These are phyloP conservation scores for Suncus etruscus DNA, from an alignment of 2,113 vertebrate species.

Conservation along the genomic window DNA sequence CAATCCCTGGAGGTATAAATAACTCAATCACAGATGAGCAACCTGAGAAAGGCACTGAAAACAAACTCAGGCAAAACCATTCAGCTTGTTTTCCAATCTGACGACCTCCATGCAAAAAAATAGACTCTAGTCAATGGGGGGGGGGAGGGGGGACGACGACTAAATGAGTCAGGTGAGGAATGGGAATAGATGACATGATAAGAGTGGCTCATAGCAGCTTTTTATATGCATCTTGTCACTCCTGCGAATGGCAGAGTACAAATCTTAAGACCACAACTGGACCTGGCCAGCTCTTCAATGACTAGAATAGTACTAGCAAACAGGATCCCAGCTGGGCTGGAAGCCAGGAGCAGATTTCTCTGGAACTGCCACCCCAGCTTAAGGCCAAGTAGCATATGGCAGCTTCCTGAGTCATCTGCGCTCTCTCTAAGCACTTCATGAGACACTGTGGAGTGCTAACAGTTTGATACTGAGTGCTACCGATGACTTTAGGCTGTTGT, in stretches of 20 bases:
- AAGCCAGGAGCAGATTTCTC: neutral
- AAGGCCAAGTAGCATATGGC: constrained; percentile 3
- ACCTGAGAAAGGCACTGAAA: neutral
- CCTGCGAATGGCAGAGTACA: neutral
- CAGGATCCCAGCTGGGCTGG: neutral
- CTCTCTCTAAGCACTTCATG: neutral
- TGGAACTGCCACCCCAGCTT: neutral
- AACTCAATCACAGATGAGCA: neutral
- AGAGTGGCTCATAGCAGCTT: neutral
- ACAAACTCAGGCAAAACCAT: neutral
- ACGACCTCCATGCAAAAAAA: neutral
- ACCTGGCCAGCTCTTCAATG: neutral
- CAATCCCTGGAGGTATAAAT: neutral
- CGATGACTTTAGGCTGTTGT: neutral
- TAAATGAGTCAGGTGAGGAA: neutral
- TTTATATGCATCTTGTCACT: neutral
- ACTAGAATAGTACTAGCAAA: neutral
- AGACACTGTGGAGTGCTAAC: neutral
- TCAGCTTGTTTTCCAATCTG: neutral
- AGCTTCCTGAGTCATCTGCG: neutral
- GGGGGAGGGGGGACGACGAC: too few species aligned
- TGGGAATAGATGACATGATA: neutral
- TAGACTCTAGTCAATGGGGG: neutral
- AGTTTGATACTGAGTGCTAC: neutral
- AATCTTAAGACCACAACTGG: neutral